Evolutionary conservation across 2,797 vertebrate genomes (phyloP), one percentile per base, ranked within the genome.

Genomic region (Tokudaia muenninki): DNA sequence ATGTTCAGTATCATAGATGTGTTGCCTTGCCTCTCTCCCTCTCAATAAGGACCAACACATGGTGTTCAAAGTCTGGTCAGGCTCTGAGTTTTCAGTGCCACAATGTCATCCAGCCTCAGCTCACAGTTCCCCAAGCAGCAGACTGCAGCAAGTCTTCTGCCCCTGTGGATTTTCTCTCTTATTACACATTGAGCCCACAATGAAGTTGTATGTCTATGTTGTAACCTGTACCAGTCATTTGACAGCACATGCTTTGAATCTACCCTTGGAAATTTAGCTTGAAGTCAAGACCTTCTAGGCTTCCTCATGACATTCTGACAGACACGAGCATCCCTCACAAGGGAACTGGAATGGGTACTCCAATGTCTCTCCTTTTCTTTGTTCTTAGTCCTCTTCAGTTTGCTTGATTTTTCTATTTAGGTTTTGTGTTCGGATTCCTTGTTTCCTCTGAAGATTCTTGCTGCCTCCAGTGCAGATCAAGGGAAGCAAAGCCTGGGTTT

Each of bases 51-150:
- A 63, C 50, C 72, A 34, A 10, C 41, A 65, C 21, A 2, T 14
- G 10, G 0, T 0, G 3, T 22, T 61, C 29, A 41, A 12, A 34
- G 72, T 41, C 34, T 13, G 31, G 2, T 0, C n/a, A 14, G 50
- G 22, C 65, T 79, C 3, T 14, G 19, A 12, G 16, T 79, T 47
- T 21, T 31, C 17, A 9, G 24, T n/a, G 84, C 21, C 31, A 10
- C 1, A 22, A 34, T 6, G 0, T 16, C 34, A 0, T 34, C 41
- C 21, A 4, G 41, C 19, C 3, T 26, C 41, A 0, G 34, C 65
- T 47, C 2, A 6, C 6, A 57, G 19, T 13, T 52, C 86, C 14
- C 17, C 19, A 47, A 7, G 11, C 26, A 37, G 47, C 41, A 10
- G 44, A 24, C 75, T 52, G 61, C 3, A 21, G 29, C 52, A 14